These are phyloP conservation scores for Otis tarda DNA, from an alignment of 2,113 vertebrate species.

Conservation along the genomic window DNA sequence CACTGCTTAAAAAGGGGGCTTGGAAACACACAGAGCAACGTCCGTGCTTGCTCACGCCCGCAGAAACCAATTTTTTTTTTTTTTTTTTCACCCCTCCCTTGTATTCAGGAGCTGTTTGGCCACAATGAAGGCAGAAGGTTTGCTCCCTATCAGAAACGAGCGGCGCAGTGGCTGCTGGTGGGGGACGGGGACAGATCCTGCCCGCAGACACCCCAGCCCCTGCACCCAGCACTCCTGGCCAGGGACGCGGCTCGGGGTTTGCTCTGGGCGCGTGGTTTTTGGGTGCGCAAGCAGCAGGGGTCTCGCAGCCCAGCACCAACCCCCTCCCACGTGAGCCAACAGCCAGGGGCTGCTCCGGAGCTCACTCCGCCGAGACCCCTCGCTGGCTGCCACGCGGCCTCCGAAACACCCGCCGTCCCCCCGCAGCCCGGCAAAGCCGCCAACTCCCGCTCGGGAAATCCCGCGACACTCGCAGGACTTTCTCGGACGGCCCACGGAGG, in stretches of 20 bases:
- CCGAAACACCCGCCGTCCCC: background rate
- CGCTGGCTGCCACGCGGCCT: background rate
- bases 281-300: background rate
- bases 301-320: background rate
- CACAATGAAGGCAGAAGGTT: background rate
- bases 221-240: fast-evolving
- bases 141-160: background rate
- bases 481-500: background rate
- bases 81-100: no score
- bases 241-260: fast-evolving
- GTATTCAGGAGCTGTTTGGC: background rate
- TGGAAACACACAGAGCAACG: background rate
- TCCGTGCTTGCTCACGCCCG: fast-evolving
- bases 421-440: background rate
- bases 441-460: background rate
- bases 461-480: background rate
- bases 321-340: fast-evolving
- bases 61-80: background rate
- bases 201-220: background rate
- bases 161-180: background rate
- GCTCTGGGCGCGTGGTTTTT: fast-evolving
- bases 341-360: fast-evolving
- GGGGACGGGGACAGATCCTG: background rate
- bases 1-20: background rate
- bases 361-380: no score